Evolutionary conservation across 1,140 invertebrate genomes (phyloP).

Genomic region (Cherax quadricarinatus): DNA sequence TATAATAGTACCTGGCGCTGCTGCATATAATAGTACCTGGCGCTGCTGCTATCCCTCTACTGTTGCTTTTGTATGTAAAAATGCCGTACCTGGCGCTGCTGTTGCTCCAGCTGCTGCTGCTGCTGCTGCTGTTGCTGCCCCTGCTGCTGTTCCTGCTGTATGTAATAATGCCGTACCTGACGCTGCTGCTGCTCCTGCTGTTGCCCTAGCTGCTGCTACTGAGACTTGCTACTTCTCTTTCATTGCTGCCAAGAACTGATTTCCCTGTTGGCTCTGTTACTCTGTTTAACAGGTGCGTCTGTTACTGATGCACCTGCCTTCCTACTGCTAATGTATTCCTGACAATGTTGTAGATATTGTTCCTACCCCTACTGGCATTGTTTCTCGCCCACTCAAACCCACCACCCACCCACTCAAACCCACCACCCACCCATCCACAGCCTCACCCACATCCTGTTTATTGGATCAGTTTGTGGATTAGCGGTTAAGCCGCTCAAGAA

Average conservation of each 20-base stretch:
- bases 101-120: background rate
- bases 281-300: too few species aligned
- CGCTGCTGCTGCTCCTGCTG: background rate
- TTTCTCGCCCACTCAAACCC: background rate
- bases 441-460: too few species aligned
- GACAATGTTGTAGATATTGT: background rate
- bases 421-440: too few species aligned
- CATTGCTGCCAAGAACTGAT: too few species aligned
- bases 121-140: background rate
- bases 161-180: background rate
- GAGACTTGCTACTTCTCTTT: too few species aligned
- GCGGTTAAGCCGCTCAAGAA: too few species aligned
- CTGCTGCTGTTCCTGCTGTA: background rate
- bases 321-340: background rate
- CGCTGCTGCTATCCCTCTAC: background rate
- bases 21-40: too few species aligned
- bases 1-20: background rate
- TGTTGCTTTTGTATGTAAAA: background rate
- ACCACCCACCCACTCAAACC: too few species aligned
- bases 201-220: background rate
- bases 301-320: too few species aligned
- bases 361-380: background rate
- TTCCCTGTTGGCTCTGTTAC: too few species aligned
- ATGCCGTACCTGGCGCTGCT: background rate
- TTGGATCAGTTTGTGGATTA: too few species aligned